phyloP scores from a whole-genome alignment of 2,888 invertebrate genomes.

The Folsomia manolachei region DNA sequence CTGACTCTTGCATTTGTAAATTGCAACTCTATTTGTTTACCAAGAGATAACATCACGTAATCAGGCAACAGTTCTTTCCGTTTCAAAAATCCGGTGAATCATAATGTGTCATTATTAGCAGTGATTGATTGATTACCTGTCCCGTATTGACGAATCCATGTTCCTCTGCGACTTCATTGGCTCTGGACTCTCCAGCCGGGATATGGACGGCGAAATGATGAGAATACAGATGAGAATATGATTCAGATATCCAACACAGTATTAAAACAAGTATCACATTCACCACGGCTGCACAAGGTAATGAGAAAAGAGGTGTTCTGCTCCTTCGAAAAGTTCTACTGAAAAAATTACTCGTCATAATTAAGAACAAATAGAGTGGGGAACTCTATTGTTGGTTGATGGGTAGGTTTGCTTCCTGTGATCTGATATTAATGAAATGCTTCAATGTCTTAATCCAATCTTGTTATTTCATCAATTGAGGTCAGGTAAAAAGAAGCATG shows the following conservation, averaged over 20 bases:
- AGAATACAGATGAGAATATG: slow-evolving; percentile 52
- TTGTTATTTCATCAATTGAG: slow-evolving; percentile 8
- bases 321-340: slow-evolving; percentile 12
- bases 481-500: slow-evolving; percentile 9
- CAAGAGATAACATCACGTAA: too few species aligned
- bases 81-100: too few species aligned
- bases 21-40: too few species aligned
- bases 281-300: slow-evolving; percentile 7
- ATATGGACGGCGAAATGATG: slow-evolving; percentile 59
- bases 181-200: slow-evolving; percentile 53
- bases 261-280: slow-evolving; percentile 17
- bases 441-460: slow-evolving; percentile 9
- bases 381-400: slow-evolving; percentile 1
- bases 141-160: slow-evolving; percentile 57
- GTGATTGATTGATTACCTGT: too few species aligned
- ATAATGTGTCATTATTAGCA: too few species aligned
- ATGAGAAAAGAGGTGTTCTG: not conserved
- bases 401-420: not conserved
- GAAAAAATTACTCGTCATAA: slow-evolving; percentile 3
- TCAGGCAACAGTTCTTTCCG: too few species aligned
- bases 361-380: not conserved
- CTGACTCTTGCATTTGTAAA: too few species aligned
- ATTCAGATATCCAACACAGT: not conserved
- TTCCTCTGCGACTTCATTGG: slow-evolving; percentile 55
- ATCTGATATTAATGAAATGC: not conserved